These are phyloP conservation scores for Acrossocheilus wenchowensis DNA, from an alignment of 2,797 vertebrate species.

Conservation along the genomic window DNA sequence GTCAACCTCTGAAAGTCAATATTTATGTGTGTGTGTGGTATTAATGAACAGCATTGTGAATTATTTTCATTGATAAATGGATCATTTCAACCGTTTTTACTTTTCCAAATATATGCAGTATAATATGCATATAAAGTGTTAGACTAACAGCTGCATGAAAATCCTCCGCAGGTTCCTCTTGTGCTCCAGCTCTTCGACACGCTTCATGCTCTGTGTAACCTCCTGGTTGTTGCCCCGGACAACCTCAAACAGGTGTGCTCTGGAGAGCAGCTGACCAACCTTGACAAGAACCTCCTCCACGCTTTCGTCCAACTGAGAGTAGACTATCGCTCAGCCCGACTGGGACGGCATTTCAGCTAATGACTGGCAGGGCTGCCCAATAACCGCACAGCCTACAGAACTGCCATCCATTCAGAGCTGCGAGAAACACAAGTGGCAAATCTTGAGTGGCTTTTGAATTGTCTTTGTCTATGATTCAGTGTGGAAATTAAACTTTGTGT, in stretches of 20 bases:
- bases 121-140: no score
- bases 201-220: slow-evolving; percentile 98
- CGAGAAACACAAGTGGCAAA: slow-evolving; percentile 45
- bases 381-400: slow-evolving; percentile 45
- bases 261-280: slow-evolving; percentile 96
- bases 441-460: slow-evolving; percentile 27
- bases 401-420: slow-evolving; percentile 68
- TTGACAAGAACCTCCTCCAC: slow-evolving; percentile 98
- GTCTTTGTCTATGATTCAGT: slow-evolving; percentile 28
- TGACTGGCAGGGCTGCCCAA: slow-evolving; percentile 58
- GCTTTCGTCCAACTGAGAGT: slow-evolving; percentile 97
- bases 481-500: slow-evolving; percentile 34
- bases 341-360: slow-evolving; percentile 98
- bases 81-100: background rate
- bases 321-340: slow-evolving; percentile 94
- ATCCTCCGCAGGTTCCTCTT: slow-evolving; percentile 85
- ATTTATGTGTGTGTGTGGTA: background rate
- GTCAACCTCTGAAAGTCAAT: background rate
- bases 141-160: background rate
- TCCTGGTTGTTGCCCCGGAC: slow-evolving; percentile 98
- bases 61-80: background rate
- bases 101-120: background rate
- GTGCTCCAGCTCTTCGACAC: slow-evolving; percentile 98
- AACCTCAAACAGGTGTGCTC: slow-evolving; percentile 99
- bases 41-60: background rate